phyloP scores from a whole-genome alignment of 1,140 invertebrate species.

The Thaumetopoea pityocampa region DNA sequence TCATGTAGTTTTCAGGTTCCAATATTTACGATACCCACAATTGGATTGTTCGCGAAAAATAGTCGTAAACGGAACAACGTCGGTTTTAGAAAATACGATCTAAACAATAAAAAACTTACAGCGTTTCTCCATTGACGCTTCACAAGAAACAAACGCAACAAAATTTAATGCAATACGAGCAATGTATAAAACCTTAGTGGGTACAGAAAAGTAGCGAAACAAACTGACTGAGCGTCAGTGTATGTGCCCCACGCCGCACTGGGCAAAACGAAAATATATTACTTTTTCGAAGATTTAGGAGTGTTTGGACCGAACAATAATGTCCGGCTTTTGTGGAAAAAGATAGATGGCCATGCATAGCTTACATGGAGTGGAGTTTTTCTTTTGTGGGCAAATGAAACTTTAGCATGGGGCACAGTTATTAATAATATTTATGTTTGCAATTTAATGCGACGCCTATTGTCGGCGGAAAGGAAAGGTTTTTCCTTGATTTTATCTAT shows the following conservation, averaged over 20 bases:
- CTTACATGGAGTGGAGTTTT: slow-evolving; percentile 64
- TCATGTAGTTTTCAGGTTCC: not conserved
- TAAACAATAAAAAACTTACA: slow-evolving; percentile 45
- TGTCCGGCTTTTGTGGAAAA: slow-evolving; percentile 77
- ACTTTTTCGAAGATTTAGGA: slow-evolving; percentile 76
- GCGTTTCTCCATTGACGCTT: slow-evolving; percentile 41
- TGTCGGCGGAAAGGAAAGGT: slow-evolving; percentile 34
- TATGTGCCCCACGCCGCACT: slow-evolving; percentile 63
- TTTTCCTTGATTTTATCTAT: slow-evolving; percentile 25
- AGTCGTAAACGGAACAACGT: slow-evolving; percentile 48
- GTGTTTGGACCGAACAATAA: slow-evolving; percentile 77
- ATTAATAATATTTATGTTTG: slow-evolving; percentile 70
- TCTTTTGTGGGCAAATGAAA: slow-evolving; percentile 67
- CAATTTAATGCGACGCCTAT: slow-evolving; percentile 35
- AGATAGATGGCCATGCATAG: slow-evolving; percentile 75
- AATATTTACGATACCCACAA: slow-evolving; percentile 38
- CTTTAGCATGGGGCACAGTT: slow-evolving; percentile 49
- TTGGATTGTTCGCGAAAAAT: slow-evolving; percentile 37
- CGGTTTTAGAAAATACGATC: slow-evolving; percentile 46
- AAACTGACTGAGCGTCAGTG: slow-evolving; percentile 53
- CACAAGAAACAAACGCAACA: slow-evolving; percentile 23
- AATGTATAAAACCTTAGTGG: slow-evolving; percentile 71
- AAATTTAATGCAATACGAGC: slow-evolving; percentile 34
- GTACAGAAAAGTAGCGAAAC: slow-evolving; percentile 59
- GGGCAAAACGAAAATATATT: slow-evolving; percentile 76